A percentile compares a stretch with the other conserved stretches of the same genome.
Evolutionary conservation across 2,888 invertebrate species (phyloP).

Genomic region (Tethea ocularis): DNA sequence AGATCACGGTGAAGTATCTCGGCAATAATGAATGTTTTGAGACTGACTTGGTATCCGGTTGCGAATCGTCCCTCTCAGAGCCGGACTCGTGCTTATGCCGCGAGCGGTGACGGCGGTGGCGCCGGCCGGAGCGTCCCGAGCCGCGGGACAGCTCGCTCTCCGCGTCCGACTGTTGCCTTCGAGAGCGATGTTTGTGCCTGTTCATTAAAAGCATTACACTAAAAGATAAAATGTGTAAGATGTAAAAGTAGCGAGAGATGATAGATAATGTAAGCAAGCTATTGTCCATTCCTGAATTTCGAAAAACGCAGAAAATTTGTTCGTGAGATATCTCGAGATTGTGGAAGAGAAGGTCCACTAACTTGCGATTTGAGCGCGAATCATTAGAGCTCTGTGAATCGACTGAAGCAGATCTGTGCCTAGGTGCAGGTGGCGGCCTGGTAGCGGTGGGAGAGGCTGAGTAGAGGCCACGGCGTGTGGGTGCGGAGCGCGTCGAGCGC

Average conservation of each 20-base stretch:
- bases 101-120: constrained; percentile 89
- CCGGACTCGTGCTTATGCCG: constrained; percentile 90
- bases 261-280: too few relatives aligned
- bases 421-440: constrained; percentile 91
- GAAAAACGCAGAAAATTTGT: too few relatives aligned
- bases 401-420: constrained; percentile 89
- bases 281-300: too few relatives aligned
- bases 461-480: constrained; percentile 89
- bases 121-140: constrained; percentile 90
- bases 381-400: constrained; percentile 96
- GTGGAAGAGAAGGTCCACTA: constrained; percentile 33
- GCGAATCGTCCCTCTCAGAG: constrained; percentile 87
- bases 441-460: constrained; percentile 89
- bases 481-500: constrained; percentile 92
- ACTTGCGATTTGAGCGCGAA: constrained; percentile 90
- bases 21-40: not conserved
- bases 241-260: too few relatives aligned
- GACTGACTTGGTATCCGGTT: constrained; percentile 75
- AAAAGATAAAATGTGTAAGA: too few relatives aligned
- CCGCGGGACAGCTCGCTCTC: constrained; percentile 95
- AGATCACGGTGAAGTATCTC: not conserved
- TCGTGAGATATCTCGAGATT: not conserved
- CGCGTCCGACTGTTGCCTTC: constrained; percentile 92
- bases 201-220: too few relatives aligned
- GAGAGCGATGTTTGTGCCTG: constrained; percentile 91